Base-by-base conservation (phyloP, 1,140 invertebrate species). In the Parapsyche elsis region DNA sequence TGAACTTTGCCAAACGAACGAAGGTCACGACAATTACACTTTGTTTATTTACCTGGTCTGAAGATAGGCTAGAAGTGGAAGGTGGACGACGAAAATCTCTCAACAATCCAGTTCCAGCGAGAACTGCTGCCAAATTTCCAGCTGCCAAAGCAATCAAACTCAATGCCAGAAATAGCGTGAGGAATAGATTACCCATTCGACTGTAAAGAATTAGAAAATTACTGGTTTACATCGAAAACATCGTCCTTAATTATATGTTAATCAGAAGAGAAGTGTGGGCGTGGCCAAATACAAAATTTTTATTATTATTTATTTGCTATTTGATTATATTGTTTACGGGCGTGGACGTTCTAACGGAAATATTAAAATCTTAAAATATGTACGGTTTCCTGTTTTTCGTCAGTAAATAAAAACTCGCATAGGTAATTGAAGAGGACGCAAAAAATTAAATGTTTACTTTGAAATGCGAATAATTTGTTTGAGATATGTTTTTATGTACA, bases 121-220 rank as follows among this genome's bases (percentile, higher is more conserved):
- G 86, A 44, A 91, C 90, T 14, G 91, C 88, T 0, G 90, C 90
- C 70, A 91, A 87, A 85, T 92, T 92, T 19, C 89, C 89, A 76
- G 91, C 89, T 24, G 91, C 92, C 46, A 92, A 84, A 73, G 89
- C 89, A 44, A 92, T 87, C 16, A 90, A 81, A 81, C 87, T 91
- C 71, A 92, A 84, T 49, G 90, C 91, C 84, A 92, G 84, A 85
- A 91, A 92, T 45, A 90, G 87, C 0, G 91, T 92, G 81, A 91
- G 86, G 83, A 90, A 87, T 0, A 86, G 86, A 61, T 85, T 86
- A 73, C 85, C 86, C 79, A 83, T 77, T 23, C 82, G 79, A 49
- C 82, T 83, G 80, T 9, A 79, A 76, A 16, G 2, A 38, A 38
- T 16, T 21, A 57, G 2, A 57, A 57, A 57, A 38, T 38, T 38